Base-by-base conservation (phyloP, 1,140 invertebrate genomes). In the Camponotus pennsylvanicus region DNA sequence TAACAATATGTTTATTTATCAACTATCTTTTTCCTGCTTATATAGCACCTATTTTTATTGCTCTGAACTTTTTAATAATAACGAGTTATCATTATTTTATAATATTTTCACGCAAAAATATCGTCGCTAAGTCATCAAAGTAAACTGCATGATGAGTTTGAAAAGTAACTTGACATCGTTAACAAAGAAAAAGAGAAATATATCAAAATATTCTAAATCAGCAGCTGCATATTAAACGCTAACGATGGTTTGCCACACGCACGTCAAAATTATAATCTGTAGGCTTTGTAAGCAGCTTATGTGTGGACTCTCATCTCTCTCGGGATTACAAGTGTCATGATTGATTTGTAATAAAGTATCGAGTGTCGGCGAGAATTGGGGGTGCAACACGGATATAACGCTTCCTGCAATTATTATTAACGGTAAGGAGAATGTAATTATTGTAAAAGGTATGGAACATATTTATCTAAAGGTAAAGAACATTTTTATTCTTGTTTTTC, bases 201-300 rank as follows among this genome's bases (percentile, higher is more conserved):
- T 45, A 21, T 80, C 37, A 3, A 45, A 82, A 61, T 18, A 34
- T 73, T 73, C n/a, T 37, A 27, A 27, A 32, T 70, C 6, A 71
- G 89, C 77, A 59, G 63, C 86, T 71, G 71, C 59, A 66, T 85
- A 73, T 86, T 90, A 86, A 90, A 88, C 83, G 87, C 75, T 87
- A 89, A 89, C 80, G 90, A 93, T 87, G 77, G 89, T 69, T 69
- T 86, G 40, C 18, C 59, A 34, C 73, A 61, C 86, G 88, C 84
- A 89, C 85, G 92, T 94, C 90, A 92, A 93, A 94, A 93, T 94
- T 94, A 94, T 90, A 45, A 88, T 77, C 27, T 27, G 27, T 27
- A 27, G 27, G 27, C 27, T 80, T 78, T 86, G 84, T 92, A 93
- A 94, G 90, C 88, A 78, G 88, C 88, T 92, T 84, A 27, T 27